Conservation (phyloP, 2,888 invertebrate genomes). For the Drosophila hamatofila region DNA sequence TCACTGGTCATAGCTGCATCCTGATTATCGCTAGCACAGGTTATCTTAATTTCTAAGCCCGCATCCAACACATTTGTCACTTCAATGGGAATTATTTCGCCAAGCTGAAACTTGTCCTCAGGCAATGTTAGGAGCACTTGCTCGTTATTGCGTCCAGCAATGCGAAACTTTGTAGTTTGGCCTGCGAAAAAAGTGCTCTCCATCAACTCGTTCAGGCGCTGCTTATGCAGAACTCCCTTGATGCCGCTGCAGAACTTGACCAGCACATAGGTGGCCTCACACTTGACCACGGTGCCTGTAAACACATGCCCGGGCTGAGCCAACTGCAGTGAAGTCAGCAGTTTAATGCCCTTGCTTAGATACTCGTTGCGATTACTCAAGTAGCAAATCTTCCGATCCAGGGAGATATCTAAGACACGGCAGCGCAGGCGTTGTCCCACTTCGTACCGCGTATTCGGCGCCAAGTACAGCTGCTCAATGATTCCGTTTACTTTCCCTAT, state of each 20-base stretch:
- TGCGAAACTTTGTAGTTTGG: conserved; percentile 82
- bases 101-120: conserved; percentile 79
- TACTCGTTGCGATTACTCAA: conserved; percentile 90
- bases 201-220: conserved; percentile 54
- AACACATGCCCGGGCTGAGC: conserved; percentile 86
- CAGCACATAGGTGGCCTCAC: conserved; percentile 68
- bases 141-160: conserved; percentile 67
- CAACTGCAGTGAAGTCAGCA: conserved; percentile 86
- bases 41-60: conserved; percentile 84
- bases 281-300: conserved; percentile 83
- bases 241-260: conserved; percentile 85
- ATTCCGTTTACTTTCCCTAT: conserved; percentile 87
- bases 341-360: conserved; percentile 86
- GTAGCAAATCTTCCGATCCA: conserved; percentile 85
- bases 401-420: conserved; percentile 87
- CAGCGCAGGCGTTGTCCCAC: conserved; percentile 87
- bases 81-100: conserved; percentile 81
- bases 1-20: conserved; percentile 40
- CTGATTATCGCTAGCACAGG: conserved; percentile 48
- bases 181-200: conserved; percentile 77
- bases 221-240: conserved; percentile 83
- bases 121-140: conserved; percentile 78
- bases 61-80: conserved; percentile 78
- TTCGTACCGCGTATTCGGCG: conserved; percentile 86
- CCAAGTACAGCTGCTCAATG: conserved; percentile 87